A percentile compares a stretch with the other conserved stretches of the same genome.
phyloP scores from a whole-genome alignment of 2,888 invertebrate species.

The Drosophila neotestacea region DNA sequence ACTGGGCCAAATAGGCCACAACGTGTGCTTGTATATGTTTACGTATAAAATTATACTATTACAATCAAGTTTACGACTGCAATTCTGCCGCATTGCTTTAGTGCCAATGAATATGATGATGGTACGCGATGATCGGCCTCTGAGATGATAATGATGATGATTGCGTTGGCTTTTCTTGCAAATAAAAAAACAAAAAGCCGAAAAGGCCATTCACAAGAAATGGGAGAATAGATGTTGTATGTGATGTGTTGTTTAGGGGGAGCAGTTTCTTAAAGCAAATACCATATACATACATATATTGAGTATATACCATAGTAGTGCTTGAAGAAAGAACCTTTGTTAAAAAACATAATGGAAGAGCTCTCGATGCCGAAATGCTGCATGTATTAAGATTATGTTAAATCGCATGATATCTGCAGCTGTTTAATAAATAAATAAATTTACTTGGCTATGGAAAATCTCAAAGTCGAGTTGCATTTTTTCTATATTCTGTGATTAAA shows the following conservation, averaged over 20 bases:
- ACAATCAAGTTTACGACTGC: conserved; percentile 78
- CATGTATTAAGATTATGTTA: too few relatives aligned
- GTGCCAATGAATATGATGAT: conserved; percentile 73
- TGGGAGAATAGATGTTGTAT: conserved; percentile 1
- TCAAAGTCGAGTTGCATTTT: too few relatives aligned
- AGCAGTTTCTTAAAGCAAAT: neutral
- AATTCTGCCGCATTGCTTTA: conserved; percentile 63
- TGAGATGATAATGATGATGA: conserved; percentile 18
- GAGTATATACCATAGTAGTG: too few relatives aligned
- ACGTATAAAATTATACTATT: conserved; percentile 72
- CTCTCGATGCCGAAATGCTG: too few relatives aligned
- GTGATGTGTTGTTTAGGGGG: neutral
- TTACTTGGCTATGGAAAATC: too few relatives aligned
- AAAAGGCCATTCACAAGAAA: neutral
- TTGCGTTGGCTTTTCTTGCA: conserved; percentile 12
- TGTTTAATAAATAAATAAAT: too few relatives aligned
- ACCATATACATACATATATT: too few relatives aligned
- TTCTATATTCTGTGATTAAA: too few relatives aligned
- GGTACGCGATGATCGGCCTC: conserved; percentile 54
- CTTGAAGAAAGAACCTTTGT: neutral
- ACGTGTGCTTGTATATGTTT: conserved; percentile 34
- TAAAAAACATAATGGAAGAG: neutral
- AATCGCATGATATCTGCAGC: too few relatives aligned
- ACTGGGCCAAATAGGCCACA: conserved; percentile 26
- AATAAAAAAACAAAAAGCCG: conserved; percentile 17